Evolutionary conservation across 2,113 vertebrate species (phyloP), one percentile per base, ranked within the genome.

Genomic region (Gallinago media): DNA sequence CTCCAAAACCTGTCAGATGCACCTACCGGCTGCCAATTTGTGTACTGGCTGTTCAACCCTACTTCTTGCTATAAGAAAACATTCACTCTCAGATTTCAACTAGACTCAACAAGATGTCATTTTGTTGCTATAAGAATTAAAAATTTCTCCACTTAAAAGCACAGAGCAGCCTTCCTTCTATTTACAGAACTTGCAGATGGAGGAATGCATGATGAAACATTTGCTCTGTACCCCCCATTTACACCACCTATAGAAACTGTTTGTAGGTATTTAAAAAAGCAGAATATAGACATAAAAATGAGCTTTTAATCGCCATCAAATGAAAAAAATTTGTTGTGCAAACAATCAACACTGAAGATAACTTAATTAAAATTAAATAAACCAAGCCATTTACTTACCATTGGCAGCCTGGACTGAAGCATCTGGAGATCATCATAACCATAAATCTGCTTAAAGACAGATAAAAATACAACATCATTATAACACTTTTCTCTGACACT

Each of bases 391-490:
- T 40, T n/a, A 97, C 99, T 98, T 96, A 99, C 99, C 99, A 99
- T 96, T 61, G 99, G 99, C 88, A 99, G 98, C 97, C 99, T 98
- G 80, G 99, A 99, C 88, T 99, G 99, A 81, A 99, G 98, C 99
- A 99, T 98, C 95, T 99, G 99, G 68, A 99, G 99, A 97, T 99
- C 99, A 44, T 99, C 99, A 62, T 99, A 99, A 94, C 99, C 99
- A 56, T 99, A 99, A 91, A 99, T 99, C 98, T 99, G 99, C 96
- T 98, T 97, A 70, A 96, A 96, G 92, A 93, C 82, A 96, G 96
- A 94, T 88, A 95, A 63, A 73, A 85, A 31, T 11, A 79, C 8
- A 93, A 38, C 27, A 83, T 44, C 36, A 56, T 95, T 92, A 10
- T 89, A 97, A 93, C 27, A 89, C 54, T 75, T 58, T 77, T 56